Percentiles rank a stretch among this genome's conserved stretches.
These are phyloP conservation scores for Diabrotica undecimpunctata DNA, from an alignment of 1,140 invertebrate species.

Conservation along the genomic window DNA sequence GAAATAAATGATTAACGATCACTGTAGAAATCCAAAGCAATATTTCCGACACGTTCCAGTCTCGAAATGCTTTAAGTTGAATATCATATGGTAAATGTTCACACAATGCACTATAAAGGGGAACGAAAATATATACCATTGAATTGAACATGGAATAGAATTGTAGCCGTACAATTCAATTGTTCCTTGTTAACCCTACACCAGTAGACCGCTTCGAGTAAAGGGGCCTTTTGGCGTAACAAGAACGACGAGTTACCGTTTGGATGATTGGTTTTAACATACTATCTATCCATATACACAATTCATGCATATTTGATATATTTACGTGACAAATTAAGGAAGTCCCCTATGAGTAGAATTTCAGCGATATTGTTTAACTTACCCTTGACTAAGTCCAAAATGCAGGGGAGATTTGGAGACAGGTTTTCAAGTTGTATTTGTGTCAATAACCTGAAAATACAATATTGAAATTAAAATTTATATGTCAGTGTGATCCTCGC, in stretches of 20 bases:
- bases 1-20: conserved; percentile 33
- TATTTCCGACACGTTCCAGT: conserved; percentile 29
- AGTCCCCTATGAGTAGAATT: conserved; percentile 32
- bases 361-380: conserved; percentile 41
- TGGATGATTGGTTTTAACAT: conserved; percentile 33
- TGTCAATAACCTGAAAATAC: too few species aligned
- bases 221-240: background rate
- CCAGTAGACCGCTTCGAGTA: conserved; percentile 27
- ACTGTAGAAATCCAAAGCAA: conserved; percentile 26
- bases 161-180: conserved; percentile 45
- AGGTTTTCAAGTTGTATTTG: background rate
- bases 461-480: too few species aligned
- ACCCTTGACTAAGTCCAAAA: conserved; percentile 16
- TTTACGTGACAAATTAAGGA: conserved; percentile 46
- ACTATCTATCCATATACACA: conserved; percentile 39
- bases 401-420: conserved; percentile 10
- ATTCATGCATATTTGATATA: conserved; percentile 48
- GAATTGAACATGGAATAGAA: conserved; percentile 41
- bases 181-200: conserved; percentile 48
- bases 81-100: conserved; percentile 45
- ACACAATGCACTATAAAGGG: conserved; percentile 36
- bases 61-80: conserved; percentile 32
- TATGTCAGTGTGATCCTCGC: too few species aligned
- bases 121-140: conserved; percentile 41
- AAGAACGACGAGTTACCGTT: conserved; percentile 14